A percentile compares a stretch with the other conserved stretches of the same genome.
These are phyloP conservation scores for Terebella lapidaria DNA, from an alignment of 2,888 invertebrate species.

Conservation along the genomic window DNA sequence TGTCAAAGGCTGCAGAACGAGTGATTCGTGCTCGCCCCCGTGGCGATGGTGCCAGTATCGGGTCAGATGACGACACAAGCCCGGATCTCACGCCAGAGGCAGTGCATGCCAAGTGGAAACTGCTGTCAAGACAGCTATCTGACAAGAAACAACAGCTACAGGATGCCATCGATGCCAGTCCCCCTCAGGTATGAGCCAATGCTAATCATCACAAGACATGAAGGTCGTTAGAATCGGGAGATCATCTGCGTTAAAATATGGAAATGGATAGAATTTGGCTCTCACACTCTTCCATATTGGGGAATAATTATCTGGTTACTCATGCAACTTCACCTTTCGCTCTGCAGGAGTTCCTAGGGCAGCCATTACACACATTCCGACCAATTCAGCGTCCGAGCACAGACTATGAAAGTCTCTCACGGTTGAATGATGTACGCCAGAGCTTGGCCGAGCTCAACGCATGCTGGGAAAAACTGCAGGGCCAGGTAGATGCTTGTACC, in stretches of 20 bases:
- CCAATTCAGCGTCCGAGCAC: neutral
- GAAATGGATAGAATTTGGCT: too few relatives aligned
- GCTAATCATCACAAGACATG: neutral
- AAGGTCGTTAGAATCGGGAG: neutral
- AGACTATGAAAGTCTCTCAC: neutral
- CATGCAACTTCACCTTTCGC: too few relatives aligned
- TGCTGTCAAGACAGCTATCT: conserved; percentile 30
- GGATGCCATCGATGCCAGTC: conserved; percentile 29
- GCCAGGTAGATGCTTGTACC: too few relatives aligned
- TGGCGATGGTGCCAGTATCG: too few relatives aligned
- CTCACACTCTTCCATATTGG: too few relatives aligned
- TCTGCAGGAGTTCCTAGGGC: conserved; percentile 10
- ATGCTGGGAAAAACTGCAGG: conserved; percentile 19
- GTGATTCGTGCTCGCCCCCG: neutral
- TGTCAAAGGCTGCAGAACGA: neutral
- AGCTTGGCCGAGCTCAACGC: conserved; percentile 15
- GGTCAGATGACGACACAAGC: neutral
- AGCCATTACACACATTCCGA: conserved; percentile 7
- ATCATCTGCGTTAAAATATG: too few relatives aligned
- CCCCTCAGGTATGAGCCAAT: conserved; percentile 7
- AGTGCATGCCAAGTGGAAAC: conserved; percentile 34
- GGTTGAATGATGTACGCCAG: conserved; percentile 24
- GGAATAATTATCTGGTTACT: neutral
- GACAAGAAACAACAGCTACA: conserved; percentile 29
- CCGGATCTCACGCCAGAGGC: neutral